Conservation (phyloP, 2,888 invertebrate species). For the Brachypalpus laphriformis region DNA sequence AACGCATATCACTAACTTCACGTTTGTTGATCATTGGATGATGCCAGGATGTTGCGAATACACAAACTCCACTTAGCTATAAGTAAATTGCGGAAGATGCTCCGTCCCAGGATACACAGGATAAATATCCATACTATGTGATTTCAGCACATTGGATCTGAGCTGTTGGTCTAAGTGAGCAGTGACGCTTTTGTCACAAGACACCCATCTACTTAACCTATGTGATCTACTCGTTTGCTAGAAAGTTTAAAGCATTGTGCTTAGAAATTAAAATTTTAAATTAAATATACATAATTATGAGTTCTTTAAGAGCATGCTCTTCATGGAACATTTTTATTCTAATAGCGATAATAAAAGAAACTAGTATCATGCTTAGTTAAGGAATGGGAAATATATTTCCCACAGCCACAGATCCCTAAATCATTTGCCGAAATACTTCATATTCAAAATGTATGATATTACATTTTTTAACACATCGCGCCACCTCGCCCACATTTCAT, state of each 20-base stretch:
- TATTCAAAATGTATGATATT: conserved; percentile 45
- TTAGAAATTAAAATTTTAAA: no score
- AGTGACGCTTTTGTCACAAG: no score
- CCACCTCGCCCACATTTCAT: conserved; percentile 8
- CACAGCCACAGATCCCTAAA: conserved; percentile 29
- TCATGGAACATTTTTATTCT: neutral
- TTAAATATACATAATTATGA: neutral
- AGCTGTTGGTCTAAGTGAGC: no score
- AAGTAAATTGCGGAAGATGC: neutral
- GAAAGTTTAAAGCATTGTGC: neutral
- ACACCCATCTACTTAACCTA: no score
- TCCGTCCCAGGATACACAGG: neutral
- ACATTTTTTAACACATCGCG: conserved; percentile 20
- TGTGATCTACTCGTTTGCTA: neutral
- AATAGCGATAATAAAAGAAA: no score
- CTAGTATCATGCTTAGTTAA: neutral
- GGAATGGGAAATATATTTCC: conserved; percentile 38
- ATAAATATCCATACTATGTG: no score
- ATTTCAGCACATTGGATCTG: no score
- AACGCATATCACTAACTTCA: neutral
- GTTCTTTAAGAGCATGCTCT: neutral
- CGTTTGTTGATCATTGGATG: no score
- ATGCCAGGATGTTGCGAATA: neutral
- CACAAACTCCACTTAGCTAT: neutral
- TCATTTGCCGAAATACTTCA: conserved; percentile 1